These are phyloP conservation scores for Morelia viridis DNA, from an alignment of 2,797 vertebrate genomes.

Conservation along the genomic window DNA sequence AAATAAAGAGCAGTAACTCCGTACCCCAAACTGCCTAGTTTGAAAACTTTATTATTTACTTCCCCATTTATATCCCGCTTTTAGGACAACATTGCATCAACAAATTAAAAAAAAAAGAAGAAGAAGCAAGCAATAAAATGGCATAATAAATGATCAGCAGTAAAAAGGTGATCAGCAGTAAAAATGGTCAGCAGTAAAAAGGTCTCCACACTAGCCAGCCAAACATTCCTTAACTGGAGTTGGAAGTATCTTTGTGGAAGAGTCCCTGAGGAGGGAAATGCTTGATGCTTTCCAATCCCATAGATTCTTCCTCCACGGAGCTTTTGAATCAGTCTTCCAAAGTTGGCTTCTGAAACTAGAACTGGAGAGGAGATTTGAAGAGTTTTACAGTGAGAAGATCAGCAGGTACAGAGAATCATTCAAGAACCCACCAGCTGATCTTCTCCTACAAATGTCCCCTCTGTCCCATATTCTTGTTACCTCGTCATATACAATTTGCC, in stretches of 20 bases:
- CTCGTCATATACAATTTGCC: neutral
- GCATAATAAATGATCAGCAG: neutral
- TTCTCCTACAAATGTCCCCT: neutral
- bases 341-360: neutral
- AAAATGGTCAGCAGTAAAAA: neutral
- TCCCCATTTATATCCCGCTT: neutral
- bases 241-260: neutral
- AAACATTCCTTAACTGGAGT: neutral
- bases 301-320: neutral
- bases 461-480: neutral
- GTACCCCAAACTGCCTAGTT: neutral
- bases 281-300: neutral
- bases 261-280: neutral
- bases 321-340: neutral
- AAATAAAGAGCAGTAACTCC: neutral
- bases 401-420: neutral
- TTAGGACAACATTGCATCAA: neutral
- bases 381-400: neutral
- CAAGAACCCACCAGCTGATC: neutral
- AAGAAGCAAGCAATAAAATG: neutral
- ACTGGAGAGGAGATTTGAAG: too few species aligned
- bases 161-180: neutral
- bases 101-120: neutral
- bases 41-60: neutral
- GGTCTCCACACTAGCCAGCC: neutral